These are phyloP conservation scores for Oceanites oceanicus DNA, from an alignment of 2,113 vertebrate genomes.

Conservation along the genomic window DNA sequence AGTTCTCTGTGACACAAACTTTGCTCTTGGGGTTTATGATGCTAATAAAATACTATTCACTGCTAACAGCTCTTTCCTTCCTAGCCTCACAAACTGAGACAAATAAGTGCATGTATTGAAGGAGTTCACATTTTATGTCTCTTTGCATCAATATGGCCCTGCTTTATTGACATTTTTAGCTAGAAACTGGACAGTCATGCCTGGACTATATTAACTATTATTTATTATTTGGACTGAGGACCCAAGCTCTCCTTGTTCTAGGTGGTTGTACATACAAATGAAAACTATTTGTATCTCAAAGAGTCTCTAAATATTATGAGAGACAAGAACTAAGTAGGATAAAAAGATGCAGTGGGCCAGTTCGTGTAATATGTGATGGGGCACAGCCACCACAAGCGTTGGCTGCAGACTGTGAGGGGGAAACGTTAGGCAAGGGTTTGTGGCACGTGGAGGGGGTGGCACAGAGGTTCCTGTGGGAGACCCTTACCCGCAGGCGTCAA, in stretches of 20 bases:
- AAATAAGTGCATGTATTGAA: constrained; percentile 36
- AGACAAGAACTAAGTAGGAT: neutral
- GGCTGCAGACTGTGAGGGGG: neutral
- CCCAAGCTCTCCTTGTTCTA: neutral
- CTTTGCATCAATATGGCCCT: constrained; percentile 1
- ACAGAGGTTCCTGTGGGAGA: neutral
- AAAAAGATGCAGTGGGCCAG: neutral
- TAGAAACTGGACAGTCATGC: neutral
- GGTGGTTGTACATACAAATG: neutral
- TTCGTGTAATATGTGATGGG: neutral
- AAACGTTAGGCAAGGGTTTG: neutral
- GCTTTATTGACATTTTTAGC: constrained; percentile 44
- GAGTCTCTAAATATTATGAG: neutral
- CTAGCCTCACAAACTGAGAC: constrained; percentile 30
- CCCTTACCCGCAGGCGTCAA: fast-evolving
- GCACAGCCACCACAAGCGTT: fast-evolving
- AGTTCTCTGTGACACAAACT: constrained; percentile 65
- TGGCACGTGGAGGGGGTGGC: neutral
- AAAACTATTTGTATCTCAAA: neutral
- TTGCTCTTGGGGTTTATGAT: constrained; percentile 68
- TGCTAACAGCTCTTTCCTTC: constrained; percentile 57
- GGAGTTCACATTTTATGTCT: constrained; percentile 57
- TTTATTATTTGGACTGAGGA: constrained; percentile 15
- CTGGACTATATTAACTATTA: constrained; percentile 9
- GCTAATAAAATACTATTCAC: constrained; percentile 61